A percentile compares a stretch with the other conserved stretches of the same genome.
Evolutionary conservation across 2,113 vertebrate species (phyloP).

Genomic region (Planiliza haematocheilus): DNA sequence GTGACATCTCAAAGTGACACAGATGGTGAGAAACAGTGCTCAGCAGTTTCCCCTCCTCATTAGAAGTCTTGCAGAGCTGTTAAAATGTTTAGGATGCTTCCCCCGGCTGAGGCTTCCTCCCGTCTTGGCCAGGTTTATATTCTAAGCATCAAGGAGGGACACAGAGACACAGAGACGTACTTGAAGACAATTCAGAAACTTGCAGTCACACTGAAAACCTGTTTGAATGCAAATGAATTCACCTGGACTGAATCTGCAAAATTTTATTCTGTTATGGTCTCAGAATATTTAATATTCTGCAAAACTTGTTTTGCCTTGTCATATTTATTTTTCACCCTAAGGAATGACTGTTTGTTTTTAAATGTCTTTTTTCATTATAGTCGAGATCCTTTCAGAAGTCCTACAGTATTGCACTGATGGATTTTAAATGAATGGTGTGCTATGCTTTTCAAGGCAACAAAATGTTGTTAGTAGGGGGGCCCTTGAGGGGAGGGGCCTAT

Average conservation of each 20-base stretch:
- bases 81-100: constrained; percentile 32
- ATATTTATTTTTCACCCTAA: too few species aligned
- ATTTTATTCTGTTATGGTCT: neutral
- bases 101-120: constrained; percentile 20
- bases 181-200: neutral
- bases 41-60: constrained; percentile 45
- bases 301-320: neutral
- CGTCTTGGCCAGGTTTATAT: constrained; percentile 38
- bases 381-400: too few species aligned
- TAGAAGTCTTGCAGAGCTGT: constrained; percentile 37
- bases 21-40: constrained; percentile 24
- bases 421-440: too few species aligned
- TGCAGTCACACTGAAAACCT: neutral
- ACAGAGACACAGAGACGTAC: neutral
- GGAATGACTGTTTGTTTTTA: too few species aligned
- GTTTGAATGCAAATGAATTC: constrained; percentile 13
- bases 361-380: too few species aligned
- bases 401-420: too few species aligned
- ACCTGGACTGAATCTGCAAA: constrained; percentile 14
- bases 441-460: too few species aligned
- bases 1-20: constrained; percentile 6
- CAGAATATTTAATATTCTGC: constrained; percentile 12
- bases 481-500: too few species aligned
- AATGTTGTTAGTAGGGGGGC: too few species aligned
- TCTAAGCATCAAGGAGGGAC: neutral